phyloP scores from a whole-genome alignment of 2,888 invertebrate genomes.

The Acrobasis repandana region DNA sequence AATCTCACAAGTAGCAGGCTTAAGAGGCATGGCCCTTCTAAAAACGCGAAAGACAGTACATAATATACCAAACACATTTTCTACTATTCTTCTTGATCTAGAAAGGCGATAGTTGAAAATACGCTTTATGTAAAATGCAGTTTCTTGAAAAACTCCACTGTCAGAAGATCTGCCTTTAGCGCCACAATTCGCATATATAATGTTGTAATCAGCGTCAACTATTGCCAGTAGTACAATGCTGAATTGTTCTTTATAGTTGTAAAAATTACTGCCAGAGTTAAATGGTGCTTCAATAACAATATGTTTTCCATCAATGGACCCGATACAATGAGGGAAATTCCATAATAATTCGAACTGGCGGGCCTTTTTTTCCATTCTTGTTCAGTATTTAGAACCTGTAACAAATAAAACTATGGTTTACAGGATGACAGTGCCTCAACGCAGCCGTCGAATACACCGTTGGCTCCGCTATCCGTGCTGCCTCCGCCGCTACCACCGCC shows the following conservation, averaged over 20 bases:
- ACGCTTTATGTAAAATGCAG: not conserved
- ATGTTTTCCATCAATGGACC: not conserved
- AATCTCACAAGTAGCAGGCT: not conserved
- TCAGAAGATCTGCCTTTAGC: not conserved
- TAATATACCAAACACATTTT: too few relatives aligned
- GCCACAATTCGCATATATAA: not conserved
- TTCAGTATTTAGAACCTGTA: not conserved
- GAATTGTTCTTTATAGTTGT: not conserved
- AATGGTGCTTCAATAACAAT: not conserved
- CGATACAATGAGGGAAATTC: not conserved
- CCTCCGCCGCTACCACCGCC: too few relatives aligned
- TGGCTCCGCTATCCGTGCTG: too few relatives aligned
- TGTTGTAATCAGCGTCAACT: slow-evolving; percentile 1
- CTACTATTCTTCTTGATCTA: not conserved
- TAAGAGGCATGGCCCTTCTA: not conserved
- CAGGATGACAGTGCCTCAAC: too few relatives aligned
- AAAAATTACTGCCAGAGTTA: not conserved
- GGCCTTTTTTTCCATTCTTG: not conserved
- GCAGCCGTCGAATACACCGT: too few relatives aligned
- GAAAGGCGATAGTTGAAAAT: too few relatives aligned
- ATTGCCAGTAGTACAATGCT: not conserved
- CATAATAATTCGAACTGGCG: not conserved
- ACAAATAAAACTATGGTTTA: too few relatives aligned
- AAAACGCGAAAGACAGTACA: not conserved
- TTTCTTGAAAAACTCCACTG: not conserved